Evolutionary conservation across 2,113 vertebrate species (phyloP).

Genomic region (Brachyhypopomus occidentalis): DNA sequence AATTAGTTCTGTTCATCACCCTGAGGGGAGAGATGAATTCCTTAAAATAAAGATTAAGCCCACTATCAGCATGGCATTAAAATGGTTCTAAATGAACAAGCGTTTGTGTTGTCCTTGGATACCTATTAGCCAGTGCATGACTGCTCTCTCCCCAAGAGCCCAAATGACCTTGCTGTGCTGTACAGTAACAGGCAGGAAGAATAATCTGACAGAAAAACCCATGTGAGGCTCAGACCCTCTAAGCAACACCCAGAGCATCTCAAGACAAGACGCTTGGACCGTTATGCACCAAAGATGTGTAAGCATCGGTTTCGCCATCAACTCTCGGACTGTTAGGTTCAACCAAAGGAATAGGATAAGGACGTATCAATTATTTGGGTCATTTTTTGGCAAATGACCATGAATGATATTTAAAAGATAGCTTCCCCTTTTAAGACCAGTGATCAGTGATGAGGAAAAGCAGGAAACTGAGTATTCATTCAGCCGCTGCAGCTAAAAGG

Average conservation of each 20-base stretch:
- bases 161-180: slow-evolving; percentile 32
- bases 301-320: slow-evolving; percentile 24
- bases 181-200: slow-evolving; percentile 4
- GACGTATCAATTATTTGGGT: background rate
- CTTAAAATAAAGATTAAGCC: slow-evolving; percentile 33
- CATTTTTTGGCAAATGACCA: background rate
- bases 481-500: background rate
- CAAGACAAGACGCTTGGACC: background rate
- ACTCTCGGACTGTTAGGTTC: background rate
- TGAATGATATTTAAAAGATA: background rate
- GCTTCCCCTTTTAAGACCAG: background rate
- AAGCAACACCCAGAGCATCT: background rate
- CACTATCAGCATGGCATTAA: slow-evolving; percentile 1
- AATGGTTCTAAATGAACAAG: slow-evolving; percentile 25
- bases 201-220: background rate
- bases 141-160: slow-evolving; percentile 22
- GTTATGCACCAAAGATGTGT: background rate
- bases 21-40: slow-evolving; percentile 8
- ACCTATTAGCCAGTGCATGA: slow-evolving; percentile 1
- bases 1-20: slow-evolving; percentile 26
- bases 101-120: slow-evolving; percentile 13
- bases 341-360: background rate
- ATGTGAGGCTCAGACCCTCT: background rate
- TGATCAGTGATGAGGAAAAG: background rate
- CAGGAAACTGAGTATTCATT: slow-evolving; percentile 1